These are phyloP conservation scores for Apoda limacodes DNA, from an alignment of 2,888 invertebrate genomes.

Conservation along the genomic window DNA sequence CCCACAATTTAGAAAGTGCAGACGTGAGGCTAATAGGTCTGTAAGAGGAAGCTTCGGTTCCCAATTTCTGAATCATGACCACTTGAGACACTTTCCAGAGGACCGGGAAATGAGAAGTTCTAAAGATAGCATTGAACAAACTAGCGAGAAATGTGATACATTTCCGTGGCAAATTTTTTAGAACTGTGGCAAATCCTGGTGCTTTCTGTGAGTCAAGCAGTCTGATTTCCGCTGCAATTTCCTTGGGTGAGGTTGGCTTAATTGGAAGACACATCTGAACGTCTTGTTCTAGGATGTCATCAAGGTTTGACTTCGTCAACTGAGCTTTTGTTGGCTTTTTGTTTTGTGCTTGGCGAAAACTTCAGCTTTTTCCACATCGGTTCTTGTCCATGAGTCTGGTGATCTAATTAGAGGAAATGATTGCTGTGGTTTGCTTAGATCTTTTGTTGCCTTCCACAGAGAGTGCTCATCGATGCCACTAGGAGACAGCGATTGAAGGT, in stretches of 20 bases:
- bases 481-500: not conserved
- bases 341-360: no score
- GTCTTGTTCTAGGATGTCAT: no score
- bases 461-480: not conserved
- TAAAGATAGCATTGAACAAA: no score
- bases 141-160: no score
- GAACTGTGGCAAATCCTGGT: slow-evolving; percentile 1
- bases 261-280: no score
- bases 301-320: no score
- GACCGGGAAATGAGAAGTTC: no score
- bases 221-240: slow-evolving; percentile 1
- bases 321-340: no score
- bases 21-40: slow-evolving; percentile 20
- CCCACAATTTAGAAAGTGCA: no score
- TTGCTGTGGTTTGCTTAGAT: slow-evolving; percentile 1
- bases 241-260: not conserved
- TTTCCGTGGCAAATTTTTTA: slow-evolving; percentile 14
- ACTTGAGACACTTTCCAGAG: slow-evolving; percentile 18
- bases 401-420: not conserved
- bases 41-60: slow-evolving; percentile 14
- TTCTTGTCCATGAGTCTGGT: slow-evolving; percentile 1
- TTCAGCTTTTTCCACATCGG: slow-evolving; percentile 2
- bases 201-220: slow-evolving; percentile 1
- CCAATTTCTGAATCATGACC: slow-evolving; percentile 16
- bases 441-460: slow-evolving; percentile 6